A percentile compares a stretch with the other conserved stretches of the same genome.
These are phyloP conservation scores for Augochlora pura DNA, from an alignment of 1,140 invertebrate genomes.

Conservation along the genomic window DNA sequence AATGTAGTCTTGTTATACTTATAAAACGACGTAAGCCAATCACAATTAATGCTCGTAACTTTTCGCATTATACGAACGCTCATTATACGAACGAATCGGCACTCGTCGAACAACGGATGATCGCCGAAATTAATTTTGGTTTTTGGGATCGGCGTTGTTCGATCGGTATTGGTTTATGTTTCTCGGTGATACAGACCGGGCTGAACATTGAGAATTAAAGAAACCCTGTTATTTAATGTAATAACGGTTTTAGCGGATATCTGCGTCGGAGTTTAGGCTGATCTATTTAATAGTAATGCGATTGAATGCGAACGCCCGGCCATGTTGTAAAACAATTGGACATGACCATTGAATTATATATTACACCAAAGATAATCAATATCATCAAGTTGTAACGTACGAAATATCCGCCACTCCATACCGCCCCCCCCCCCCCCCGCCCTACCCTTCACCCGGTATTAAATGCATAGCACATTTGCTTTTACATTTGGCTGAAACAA, in stretches of 20 bases:
- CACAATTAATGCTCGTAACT: too few species aligned
- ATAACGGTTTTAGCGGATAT: background rate
- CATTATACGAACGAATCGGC: too few species aligned
- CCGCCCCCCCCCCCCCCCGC: too few species aligned
- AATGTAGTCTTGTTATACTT: too few species aligned
- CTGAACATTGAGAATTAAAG: background rate
- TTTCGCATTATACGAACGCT: too few species aligned
- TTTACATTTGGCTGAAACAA: background rate
- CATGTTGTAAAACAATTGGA: background rate
- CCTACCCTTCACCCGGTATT: background rate
- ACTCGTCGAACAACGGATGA: too few species aligned
- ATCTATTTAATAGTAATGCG: slow-evolving; percentile 1
- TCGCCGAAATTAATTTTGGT: too few species aligned
- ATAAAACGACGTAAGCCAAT: too few species aligned
- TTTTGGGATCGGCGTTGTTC: too few species aligned
- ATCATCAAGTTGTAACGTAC: slow-evolving; percentile 1
- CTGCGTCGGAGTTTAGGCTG: background rate
- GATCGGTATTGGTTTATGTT: too few species aligned
- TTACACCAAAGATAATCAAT: background rate
- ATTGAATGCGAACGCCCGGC: background rate
- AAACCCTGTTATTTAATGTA: background rate
- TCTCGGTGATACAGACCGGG: too few species aligned
- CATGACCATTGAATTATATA: background rate
- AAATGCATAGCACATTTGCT: background rate
- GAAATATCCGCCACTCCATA: background rate